Evolutionary conservation across 2,113 vertebrate species (phyloP).

Genomic region (Penelope pileata): DNA sequence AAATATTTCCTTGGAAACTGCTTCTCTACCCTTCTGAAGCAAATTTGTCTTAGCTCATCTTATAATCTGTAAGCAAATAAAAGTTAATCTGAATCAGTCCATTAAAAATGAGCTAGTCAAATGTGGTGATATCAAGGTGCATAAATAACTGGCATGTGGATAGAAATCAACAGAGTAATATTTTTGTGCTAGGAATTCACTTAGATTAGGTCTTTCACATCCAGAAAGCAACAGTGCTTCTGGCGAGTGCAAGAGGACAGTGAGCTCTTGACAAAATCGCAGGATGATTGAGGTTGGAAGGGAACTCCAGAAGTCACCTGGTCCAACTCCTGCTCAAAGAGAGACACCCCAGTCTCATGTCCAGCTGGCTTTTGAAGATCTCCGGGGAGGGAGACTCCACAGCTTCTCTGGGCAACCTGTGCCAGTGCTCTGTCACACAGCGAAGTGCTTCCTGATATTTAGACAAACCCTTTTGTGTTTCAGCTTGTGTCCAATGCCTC

Average conservation of each 20-base stretch:
- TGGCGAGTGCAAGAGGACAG: neutral
- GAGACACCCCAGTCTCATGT: neutral
- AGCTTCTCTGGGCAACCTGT: neutral
- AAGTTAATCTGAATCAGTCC: neutral
- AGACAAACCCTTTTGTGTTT: neutral
- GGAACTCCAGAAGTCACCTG: neutral
- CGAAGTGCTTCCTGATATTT: neutral
- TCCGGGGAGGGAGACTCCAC: neutral
- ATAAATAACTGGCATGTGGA: fast-evolving
- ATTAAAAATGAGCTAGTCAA: neutral
- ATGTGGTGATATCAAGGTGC: neutral
- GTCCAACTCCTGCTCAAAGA: neutral
- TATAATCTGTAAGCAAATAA: neutral
- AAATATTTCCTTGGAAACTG: neutral
- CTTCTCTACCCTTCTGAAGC: neutral
- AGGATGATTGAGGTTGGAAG: neutral
- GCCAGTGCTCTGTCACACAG: neutral
- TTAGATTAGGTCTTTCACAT: neutral
- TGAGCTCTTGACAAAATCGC: neutral
- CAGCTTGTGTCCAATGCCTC: neutral
- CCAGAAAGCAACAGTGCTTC: neutral
- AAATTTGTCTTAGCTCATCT: neutral
- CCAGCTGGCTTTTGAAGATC: neutral
- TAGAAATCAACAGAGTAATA: neutral
- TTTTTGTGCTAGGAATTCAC: neutral